A percentile compares a stretch with the other conserved stretches of the same genome.
phyloP scores from a whole-genome alignment of 1,140 invertebrate species.

The Euglossa dilemma region DNA sequence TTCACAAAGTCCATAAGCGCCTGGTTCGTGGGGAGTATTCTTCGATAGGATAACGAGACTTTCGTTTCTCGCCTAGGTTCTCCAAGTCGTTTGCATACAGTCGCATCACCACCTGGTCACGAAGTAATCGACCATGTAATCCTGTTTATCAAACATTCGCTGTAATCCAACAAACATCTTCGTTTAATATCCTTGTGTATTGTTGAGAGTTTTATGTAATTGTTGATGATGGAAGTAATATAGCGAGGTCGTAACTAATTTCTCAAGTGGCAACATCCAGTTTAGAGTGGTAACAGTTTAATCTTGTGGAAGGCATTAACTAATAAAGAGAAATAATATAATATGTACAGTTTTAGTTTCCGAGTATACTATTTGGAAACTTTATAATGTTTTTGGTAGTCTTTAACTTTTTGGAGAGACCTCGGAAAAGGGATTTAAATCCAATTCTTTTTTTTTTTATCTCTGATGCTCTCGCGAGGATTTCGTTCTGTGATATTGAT shows the following conservation, averaged over 20 bases:
- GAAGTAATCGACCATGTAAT: constrained; percentile 9
- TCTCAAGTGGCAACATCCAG: background rate
- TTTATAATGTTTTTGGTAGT: no score
- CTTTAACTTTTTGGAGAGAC: no score
- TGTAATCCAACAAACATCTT: background rate
- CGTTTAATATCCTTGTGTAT: background rate
- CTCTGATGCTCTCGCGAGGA: no score
- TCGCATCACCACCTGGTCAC: constrained; percentile 1
- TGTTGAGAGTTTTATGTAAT: background rate
- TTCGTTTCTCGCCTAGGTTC: constrained; percentile 20
- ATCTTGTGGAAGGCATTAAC: background rate
- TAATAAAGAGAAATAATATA: no score
- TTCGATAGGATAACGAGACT: constrained; percentile 39
- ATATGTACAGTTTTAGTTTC: no score
- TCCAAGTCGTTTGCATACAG: constrained; percentile 12
- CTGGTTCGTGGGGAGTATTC: background rate
- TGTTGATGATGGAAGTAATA: background rate
- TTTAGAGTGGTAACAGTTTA: background rate
- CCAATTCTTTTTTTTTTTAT: no score
- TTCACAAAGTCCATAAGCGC: constrained; percentile 24
- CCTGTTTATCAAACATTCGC: constrained; percentile 26
- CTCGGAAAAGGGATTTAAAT: no score
- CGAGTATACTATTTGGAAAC: no score
- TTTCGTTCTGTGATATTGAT: no score
- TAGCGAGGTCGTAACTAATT: background rate